Base-by-base conservation (phyloP, 1,140 invertebrate species). In the Aphelinus certus region DNA sequence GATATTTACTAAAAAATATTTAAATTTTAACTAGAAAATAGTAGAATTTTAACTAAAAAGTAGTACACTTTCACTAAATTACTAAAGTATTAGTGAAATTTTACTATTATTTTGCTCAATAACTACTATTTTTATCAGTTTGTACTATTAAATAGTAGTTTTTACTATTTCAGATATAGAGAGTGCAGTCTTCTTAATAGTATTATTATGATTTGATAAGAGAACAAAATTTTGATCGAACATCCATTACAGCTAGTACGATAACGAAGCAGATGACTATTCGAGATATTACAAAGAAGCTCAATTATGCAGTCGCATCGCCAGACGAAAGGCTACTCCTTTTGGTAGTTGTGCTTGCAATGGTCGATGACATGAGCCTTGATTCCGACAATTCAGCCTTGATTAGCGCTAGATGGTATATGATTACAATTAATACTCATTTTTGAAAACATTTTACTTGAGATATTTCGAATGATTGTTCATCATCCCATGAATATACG, bases 221-320 rank as follows among this genome's bases (percentile, higher is more conserved):
- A 26, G 26, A 26, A 26, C 26, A 26, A 26, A 26, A 26, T 26
- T 26, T 26, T 26, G 26, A 26, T 26, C 26, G 26, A 26, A 26
- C 26, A 26, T 26, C 26, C 57, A 49, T 80, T 81, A n/a, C 51
- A 89, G 88, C 84, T 49, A 84, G 83, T 57, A 83, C 80, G 7
- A 88, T 89, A 7, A 87, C 79, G 0, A 86, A 78, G 3, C 79
- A 87, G 5, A 89, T 89, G 88, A 88, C 86, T 3, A 86, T 89
- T 43, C 71, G 83, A 9, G 78, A 87, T 64, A 86, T 89, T n/a
- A 82, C 84, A 3, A 71, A 84, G 26, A 85, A 79, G 76, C 70
- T 87, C 43, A 86, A 86, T 49, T 4, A 9, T 0, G 70, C 49
- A 62, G 4, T 43, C 5, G 67, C 7, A 5, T 49, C 51, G 4